Conservation (phyloP, 1,140 invertebrate genomes). For the Brachionus rotundiformis region DNA sequence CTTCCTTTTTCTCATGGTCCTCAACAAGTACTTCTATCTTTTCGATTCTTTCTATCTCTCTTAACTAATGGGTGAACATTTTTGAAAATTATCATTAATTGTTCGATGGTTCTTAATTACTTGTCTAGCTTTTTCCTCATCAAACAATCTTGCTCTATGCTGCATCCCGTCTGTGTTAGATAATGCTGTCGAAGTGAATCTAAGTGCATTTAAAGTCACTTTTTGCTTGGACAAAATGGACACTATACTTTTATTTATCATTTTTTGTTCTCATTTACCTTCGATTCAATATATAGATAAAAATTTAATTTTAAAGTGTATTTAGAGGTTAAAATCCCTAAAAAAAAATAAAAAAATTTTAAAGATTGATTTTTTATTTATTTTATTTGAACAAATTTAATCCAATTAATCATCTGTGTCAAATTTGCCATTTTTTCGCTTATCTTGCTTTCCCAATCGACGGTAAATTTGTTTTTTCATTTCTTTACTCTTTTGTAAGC, state of each 20-base stretch:
- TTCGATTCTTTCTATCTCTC: constrained; percentile 43
- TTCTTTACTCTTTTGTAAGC: constrained; percentile 50
- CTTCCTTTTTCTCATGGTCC: neutral
- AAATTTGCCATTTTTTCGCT: constrained; percentile 26
- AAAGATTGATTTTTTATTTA: neutral
- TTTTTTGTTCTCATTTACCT: too few species aligned
- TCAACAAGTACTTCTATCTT: constrained; percentile 45
- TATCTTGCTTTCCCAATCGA: constrained; percentile 34
- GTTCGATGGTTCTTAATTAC: neutral
- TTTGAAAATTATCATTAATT: neutral
- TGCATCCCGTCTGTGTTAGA: neutral
- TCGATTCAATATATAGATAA: too few species aligned
- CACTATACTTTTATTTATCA: too few species aligned
- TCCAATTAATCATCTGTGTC: neutral
- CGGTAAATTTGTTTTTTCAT: constrained; percentile 44
- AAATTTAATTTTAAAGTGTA: too few species aligned
- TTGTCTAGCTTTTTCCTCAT: constrained; percentile 15
- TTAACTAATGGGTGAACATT: too few species aligned
- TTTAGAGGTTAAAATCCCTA: constrained; percentile 42
- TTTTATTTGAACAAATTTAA: too few species aligned
- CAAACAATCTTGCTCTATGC: neutral
- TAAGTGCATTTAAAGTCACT: too few species aligned
- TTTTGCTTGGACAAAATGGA: too few species aligned
- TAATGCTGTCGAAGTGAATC: too few species aligned
- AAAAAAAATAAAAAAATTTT: constrained; percentile 31